Percentiles rank a stretch among this genome's conserved stretches.
phyloP scores from a whole-genome alignment of 1,140 invertebrate species.

The Ceratosolen solmsi region DNA sequence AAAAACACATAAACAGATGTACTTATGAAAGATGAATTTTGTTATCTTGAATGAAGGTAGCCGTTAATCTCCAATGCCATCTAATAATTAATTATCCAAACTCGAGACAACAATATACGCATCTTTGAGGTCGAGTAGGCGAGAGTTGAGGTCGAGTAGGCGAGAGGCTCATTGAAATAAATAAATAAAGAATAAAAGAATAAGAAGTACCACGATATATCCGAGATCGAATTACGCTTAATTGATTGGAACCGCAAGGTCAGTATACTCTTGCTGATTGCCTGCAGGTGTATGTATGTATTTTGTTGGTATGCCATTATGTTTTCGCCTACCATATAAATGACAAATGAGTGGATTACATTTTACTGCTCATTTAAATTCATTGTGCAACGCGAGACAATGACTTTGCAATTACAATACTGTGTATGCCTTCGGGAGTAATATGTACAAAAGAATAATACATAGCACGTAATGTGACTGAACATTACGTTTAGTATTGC shows the following conservation, averaged over 20 bases:
- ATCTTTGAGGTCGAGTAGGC: too few relatives aligned
- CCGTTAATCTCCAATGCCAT: slow-evolving; percentile 12
- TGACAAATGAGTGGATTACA: slow-evolving; percentile 17
- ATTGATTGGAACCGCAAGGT: slow-evolving; percentile 7
- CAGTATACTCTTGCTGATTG: slow-evolving; percentile 9
- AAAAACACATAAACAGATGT: too few relatives aligned
- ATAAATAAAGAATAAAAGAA: not conserved
- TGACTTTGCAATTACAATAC: slow-evolving; percentile 34
- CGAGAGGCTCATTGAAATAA: not conserved
- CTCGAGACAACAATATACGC: not conserved
- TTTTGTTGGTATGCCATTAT: not conserved
- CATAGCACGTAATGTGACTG: slow-evolving; percentile 29
- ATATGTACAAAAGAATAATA: slow-evolving; percentile 15
- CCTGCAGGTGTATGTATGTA: not conserved
- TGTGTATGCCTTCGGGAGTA: not conserved
- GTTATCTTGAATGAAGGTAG: too few relatives aligned
- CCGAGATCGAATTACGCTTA: not conserved
- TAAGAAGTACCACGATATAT: not conserved
- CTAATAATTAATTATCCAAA: not conserved
- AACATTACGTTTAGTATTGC: not conserved
- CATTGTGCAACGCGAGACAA: slow-evolving; percentile 38
- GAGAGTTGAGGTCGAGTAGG: too few relatives aligned
- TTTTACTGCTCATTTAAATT: slow-evolving; percentile 29
- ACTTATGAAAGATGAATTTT: too few relatives aligned
- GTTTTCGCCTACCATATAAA: not conserved